Conservation (phyloP, 37 sponge, comb jelly and placozoan genomes). For the Bolinopsis microptera region DNA sequence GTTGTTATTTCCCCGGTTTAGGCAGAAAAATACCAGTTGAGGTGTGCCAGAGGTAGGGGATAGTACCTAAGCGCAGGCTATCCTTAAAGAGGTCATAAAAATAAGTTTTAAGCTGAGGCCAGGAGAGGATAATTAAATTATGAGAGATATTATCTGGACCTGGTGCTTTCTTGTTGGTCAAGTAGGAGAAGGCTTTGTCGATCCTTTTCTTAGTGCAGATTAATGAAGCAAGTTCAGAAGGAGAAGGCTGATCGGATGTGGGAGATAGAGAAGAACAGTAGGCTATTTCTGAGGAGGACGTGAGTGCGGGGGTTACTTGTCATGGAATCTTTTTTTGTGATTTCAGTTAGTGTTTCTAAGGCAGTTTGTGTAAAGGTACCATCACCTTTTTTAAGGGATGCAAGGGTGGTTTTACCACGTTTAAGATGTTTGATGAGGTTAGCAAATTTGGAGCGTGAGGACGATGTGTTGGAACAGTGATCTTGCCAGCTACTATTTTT, state of each 20-base stretch:
- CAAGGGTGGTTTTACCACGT: neutral
- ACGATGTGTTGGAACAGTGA: too few species aligned
- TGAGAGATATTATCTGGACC: too few species aligned
- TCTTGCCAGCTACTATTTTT: neutral
- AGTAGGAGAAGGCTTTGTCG: too few species aligned
- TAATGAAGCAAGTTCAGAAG: too few species aligned
- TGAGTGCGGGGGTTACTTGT: neutral
- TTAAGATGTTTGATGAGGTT: neutral
- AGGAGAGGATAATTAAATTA: neutral
- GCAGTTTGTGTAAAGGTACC: neutral
- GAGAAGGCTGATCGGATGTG: too few species aligned
- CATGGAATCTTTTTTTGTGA: neutral
- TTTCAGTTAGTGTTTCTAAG: neutral
- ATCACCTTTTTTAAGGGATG: neutral
- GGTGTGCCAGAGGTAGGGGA: neutral
- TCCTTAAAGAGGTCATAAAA: neutral
- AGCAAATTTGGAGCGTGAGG: too few species aligned
- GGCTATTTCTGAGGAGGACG: too few species aligned
- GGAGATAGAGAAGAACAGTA: too few species aligned
- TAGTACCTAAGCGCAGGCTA: neutral
- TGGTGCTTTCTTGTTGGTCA: too few species aligned
- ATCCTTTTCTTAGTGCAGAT: too few species aligned
- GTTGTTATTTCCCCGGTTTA: neutral
- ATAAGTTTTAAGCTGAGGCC: too few species aligned
- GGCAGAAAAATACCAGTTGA: too few species aligned